These are phyloP conservation scores for Ceyx cyanopectus DNA, from an alignment of 2,113 vertebrate genomes.

Conservation along the genomic window DNA sequence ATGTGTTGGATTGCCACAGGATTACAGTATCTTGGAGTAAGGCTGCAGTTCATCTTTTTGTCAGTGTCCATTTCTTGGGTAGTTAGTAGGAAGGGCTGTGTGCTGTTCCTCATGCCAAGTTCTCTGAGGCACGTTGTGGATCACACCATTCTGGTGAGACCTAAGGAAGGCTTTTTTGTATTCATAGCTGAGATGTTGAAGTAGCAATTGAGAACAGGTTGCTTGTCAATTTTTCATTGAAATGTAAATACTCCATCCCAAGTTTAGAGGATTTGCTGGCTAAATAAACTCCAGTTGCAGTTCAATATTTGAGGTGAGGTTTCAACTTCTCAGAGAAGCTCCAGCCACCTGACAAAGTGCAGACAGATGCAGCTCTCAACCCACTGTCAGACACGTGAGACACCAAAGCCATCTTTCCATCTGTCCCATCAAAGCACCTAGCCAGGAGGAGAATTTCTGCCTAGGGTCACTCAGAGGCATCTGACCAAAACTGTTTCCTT, in stretches of 20 bases:
- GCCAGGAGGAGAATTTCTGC: background rate
- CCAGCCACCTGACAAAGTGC: conserved; percentile 17
- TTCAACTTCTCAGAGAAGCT: background rate
- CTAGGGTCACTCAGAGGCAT: background rate
- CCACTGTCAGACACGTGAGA: background rate
- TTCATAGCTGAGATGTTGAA: background rate
- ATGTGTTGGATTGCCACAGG: background rate
- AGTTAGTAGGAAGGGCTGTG: background rate
- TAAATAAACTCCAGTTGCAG: background rate
- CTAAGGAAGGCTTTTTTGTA: background rate
- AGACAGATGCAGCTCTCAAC: conserved; percentile 43
- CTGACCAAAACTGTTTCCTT: background rate
- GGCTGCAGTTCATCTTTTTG: background rate
- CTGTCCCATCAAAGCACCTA: background rate
- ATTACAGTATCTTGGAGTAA: background rate
- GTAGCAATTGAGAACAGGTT: background rate
- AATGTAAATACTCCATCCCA: background rate
- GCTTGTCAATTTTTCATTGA: background rate
- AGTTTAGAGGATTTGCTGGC: background rate
- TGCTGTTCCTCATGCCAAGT: background rate
- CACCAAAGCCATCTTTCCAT: background rate
- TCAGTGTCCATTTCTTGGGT: background rate
- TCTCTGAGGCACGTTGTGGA: background rate
- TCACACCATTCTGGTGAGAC: background rate
- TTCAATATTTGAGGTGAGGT: background rate